Conservation (phyloP, 2,113 vertebrate genomes). For the Cyanoramphus novaezelandiae region DNA sequence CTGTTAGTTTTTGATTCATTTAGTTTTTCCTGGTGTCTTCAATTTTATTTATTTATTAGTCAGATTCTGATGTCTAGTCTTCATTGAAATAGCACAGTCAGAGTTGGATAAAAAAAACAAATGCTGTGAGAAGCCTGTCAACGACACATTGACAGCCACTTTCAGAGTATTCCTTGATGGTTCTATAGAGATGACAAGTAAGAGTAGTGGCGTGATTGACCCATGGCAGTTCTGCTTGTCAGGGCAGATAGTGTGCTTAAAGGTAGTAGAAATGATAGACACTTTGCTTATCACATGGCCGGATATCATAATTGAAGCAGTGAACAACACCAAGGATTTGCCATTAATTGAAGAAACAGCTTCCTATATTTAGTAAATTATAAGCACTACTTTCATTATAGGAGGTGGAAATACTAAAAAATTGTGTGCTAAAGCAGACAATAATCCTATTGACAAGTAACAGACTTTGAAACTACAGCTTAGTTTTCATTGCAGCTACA, state of each 20-base stretch:
- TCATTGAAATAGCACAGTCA: background rate
- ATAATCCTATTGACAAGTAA: background rate
- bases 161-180: slow-evolving; percentile 3
- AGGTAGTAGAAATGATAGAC: slow-evolving; percentile 5
- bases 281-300: background rate
- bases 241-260: background rate
- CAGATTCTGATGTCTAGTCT: background rate
- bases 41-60: background rate
- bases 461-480: background rate
- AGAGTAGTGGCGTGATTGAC: slow-evolving; percentile 22
- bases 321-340: background rate
- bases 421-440: background rate
- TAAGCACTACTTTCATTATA: background rate
- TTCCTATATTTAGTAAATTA: background rate
- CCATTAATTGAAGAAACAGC: background rate
- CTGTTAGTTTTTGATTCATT: background rate
- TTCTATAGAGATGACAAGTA: background rate
- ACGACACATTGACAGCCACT: background rate
- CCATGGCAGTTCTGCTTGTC: slow-evolving; percentile 31
- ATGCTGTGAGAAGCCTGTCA: background rate
- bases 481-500: background rate
- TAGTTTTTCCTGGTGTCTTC: background rate
- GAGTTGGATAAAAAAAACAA: background rate
- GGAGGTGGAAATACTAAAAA: background rate
- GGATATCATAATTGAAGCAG: background rate